Evolutionary conservation across 2,113 vertebrate genomes (phyloP).

Genomic region (Setophaga kirtlandii): DNA sequence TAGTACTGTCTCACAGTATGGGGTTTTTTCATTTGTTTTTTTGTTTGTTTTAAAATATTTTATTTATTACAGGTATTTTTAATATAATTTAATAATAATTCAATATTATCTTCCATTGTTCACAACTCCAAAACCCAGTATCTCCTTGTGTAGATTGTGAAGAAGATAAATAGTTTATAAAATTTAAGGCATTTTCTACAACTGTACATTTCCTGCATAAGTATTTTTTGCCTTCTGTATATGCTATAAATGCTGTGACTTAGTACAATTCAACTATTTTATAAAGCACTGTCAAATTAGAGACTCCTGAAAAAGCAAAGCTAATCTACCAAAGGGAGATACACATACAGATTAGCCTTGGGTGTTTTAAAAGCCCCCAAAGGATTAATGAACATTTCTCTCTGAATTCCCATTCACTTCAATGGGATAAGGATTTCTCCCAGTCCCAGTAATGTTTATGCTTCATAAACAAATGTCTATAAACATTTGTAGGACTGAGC

Average conservation of each 20-base stretch:
- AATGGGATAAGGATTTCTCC: not conserved
- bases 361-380: not conserved
- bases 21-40: rapidly evolving
- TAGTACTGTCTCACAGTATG: not conserved
- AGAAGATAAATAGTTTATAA: not conserved
- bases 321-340: not conserved
- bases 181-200: not conserved
- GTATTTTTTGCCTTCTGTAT: not conserved
- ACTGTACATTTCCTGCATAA: not conserved
- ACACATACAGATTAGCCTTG: not conserved
- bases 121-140: not conserved
- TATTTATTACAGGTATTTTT: not conserved
- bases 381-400: not conserved
- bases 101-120: not conserved
- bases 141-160: not conserved
- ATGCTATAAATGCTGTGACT: not conserved
- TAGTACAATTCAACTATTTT: not conserved
- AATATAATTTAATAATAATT: not conserved
- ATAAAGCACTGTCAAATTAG: not conserved
- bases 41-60: not conserved
- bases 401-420: not conserved
- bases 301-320: not conserved
- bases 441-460: not conserved
- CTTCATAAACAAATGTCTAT: not conserved
- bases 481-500: not conserved